Percentiles rank a stretch among this genome's conserved stretches.
Evolutionary conservation across 2,888 invertebrate genomes (phyloP).

Genomic region (Oscheius sp.): DNA sequence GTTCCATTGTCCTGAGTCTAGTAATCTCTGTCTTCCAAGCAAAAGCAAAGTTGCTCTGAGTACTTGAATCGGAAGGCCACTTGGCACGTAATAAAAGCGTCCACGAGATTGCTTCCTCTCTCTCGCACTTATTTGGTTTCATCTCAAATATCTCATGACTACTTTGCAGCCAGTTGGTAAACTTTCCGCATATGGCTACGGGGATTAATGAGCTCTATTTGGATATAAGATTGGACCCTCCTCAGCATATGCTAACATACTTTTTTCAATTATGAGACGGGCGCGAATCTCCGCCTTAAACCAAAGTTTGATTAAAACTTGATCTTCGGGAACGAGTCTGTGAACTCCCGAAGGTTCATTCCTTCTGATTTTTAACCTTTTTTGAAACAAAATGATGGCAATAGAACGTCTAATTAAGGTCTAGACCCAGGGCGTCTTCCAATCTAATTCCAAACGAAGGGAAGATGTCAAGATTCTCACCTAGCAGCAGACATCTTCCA

Average conservation of each 20-base stretch:
- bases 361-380: neutral
- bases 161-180: conserved; percentile 13
- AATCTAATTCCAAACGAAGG: no score
- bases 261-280: neutral
- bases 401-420: no score
- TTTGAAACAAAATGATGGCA: no score
- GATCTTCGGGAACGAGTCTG: neutral
- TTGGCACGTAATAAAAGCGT: conserved; percentile 25
- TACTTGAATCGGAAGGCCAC: conserved; percentile 20
- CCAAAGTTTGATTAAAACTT: conserved; percentile 16
- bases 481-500: neutral
- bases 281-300: neutral
- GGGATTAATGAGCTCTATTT: conserved; percentile 16
- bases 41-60: conserved; percentile 20
- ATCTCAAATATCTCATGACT: conserved; percentile 28
- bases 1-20: no score
- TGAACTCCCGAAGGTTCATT: conserved; percentile 5
- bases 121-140: conserved; percentile 29
- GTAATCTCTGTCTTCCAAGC: conserved; percentile 12
- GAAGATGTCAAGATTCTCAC: no score
- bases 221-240: neutral
- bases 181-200: conserved; percentile 3
- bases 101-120: conserved; percentile 26
- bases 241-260: neutral
- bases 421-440: no score